Evolutionary conservation across 1,140 invertebrate genomes (phyloP).

Genomic region (Tetramorium simillimum): DNA sequence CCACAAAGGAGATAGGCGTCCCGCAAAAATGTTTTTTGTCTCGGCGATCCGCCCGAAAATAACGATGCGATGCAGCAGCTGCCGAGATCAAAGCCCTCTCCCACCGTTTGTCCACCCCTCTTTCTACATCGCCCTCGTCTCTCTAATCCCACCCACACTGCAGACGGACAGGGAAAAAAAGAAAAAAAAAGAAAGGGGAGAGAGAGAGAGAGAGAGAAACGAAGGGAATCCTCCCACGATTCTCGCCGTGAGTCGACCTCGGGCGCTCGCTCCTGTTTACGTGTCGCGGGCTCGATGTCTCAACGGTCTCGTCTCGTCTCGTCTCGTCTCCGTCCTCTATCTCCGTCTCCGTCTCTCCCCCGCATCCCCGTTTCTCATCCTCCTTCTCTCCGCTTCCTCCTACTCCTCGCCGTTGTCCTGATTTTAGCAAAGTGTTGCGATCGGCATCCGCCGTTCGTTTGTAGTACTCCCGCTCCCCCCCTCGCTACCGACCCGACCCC

Average conservation of each 20-base stretch:
- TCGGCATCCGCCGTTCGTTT: conserved; percentile 69
- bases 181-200: background rate
- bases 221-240: conserved; percentile 68
- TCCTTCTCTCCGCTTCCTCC: conserved; percentile 56
- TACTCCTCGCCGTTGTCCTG: conserved; percentile 67
- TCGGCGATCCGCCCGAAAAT: conserved; percentile 66
- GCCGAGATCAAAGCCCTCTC: conserved; percentile 64
- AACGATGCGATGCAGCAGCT: conserved; percentile 56
- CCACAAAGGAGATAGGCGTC: conserved; percentile 48
- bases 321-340: background rate
- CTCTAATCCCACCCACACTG: conserved; percentile 25
- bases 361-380: conserved; percentile 68
- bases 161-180: background rate
- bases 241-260: conserved; percentile 65
- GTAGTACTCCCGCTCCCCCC: conserved; percentile 45
- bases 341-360: conserved; percentile 41
- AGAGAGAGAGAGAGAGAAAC: conserved; percentile 12
- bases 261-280: conserved; percentile 71
- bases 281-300: conserved; percentile 64
- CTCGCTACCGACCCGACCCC: background rate
- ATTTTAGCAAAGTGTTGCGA: conserved; percentile 74
- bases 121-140: background rate
- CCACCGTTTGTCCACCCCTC: background rate
- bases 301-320: conserved; percentile 43
- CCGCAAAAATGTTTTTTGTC: conserved; percentile 67